phyloP scores from a whole-genome alignment of 1,140 invertebrate genomes.

The Drosophila sechellia region DNA sequence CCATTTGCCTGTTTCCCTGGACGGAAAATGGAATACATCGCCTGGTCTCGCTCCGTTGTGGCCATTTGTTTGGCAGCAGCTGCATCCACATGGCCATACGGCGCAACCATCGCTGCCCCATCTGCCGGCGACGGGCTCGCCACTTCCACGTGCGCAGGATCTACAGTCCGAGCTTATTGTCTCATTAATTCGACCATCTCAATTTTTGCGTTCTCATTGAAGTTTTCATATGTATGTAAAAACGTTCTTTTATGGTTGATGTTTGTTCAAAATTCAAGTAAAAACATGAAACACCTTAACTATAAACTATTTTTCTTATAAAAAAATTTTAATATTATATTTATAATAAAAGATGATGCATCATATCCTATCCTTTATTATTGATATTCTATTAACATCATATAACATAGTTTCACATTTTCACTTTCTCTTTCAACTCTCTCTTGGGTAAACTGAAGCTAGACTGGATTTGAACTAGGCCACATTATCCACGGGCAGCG shows the following conservation, averaged over 20 bases:
- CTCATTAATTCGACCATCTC: not conserved
- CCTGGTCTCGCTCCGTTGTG: not conserved
- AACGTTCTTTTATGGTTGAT: not conserved
- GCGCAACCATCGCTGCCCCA: not conserved
- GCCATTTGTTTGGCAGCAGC: not conserved
- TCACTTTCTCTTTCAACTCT: slow-evolving; percentile 28
- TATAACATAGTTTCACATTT: slow-evolving; percentile 6
- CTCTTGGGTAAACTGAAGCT: slow-evolving; percentile 18
- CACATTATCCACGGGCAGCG: slow-evolving; percentile 15
- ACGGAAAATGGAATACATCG: not conserved
- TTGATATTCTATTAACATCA: not conserved
- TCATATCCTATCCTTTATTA: too few species aligned
- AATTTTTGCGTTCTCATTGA: too few species aligned
- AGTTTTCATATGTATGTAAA: too few species aligned
- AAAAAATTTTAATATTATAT: too few species aligned
- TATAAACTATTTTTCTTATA: not conserved
- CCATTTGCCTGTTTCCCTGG: too few species aligned
- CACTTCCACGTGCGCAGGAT: not conserved
- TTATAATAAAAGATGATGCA: too few species aligned
- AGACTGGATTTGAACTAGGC: not conserved
- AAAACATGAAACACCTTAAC: slow-evolving; percentile 1
- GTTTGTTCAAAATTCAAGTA: not conserved
- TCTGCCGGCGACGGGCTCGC: not conserved
- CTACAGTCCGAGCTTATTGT: not conserved
- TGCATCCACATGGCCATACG: slow-evolving; percentile 3